Conservation (phyloP, 2,888 invertebrate species). For the Eupithecia tripunctaria region DNA sequence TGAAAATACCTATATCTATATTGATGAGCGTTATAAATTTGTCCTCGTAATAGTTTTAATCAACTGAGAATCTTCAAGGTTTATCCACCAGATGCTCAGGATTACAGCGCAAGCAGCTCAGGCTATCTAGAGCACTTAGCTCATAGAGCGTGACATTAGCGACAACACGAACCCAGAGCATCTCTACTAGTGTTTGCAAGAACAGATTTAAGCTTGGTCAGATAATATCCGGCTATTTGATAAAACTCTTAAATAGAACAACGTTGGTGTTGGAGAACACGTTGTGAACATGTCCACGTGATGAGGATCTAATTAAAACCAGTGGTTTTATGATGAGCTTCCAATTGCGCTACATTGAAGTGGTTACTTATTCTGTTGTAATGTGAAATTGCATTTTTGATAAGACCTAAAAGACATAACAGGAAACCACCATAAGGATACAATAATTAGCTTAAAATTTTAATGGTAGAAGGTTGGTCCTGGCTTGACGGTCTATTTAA, state of each 20-base stretch:
- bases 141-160: conserved; percentile 35
- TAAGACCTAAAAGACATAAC: not conserved
- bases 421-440: too few species aligned
- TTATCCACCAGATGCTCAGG: not conserved
- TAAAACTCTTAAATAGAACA: not conserved
- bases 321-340: not conserved
- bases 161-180: conserved; percentile 33
- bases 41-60: not conserved
- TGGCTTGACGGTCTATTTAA: not conserved
- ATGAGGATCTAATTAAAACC: conserved; percentile 13
- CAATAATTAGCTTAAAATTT: not conserved
- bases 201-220: not conserved
- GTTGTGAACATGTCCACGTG: too few species aligned
- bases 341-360: not conserved
- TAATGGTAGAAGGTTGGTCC: not conserved
- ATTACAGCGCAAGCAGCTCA: not conserved
- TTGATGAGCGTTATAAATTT: not conserved
- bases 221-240: conserved; percentile 4
- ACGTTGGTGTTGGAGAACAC: too few species aligned
- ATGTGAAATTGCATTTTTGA: not conserved
- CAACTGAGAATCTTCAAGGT: not conserved
- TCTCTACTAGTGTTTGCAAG: conserved; percentile 16
- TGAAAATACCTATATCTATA: too few species aligned
- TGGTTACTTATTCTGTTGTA: not conserved
- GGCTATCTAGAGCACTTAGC: conserved; percentile 22